Base-by-base conservation (phyloP, 2,888 invertebrate genomes). In the Argyresthia albistria region DNA sequence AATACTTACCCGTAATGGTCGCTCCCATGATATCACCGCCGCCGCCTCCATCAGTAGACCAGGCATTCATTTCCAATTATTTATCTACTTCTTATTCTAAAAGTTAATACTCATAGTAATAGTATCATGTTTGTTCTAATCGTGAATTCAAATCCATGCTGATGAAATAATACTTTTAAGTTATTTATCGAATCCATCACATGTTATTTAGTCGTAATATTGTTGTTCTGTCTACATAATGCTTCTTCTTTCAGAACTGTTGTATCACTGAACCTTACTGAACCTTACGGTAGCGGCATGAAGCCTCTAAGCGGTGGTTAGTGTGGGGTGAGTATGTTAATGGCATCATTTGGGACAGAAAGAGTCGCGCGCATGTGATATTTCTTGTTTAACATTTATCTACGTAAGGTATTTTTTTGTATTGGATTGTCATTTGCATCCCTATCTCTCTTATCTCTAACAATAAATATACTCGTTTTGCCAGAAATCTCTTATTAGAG, bases 21-120 rank as follows among this genome's bases (percentile, higher is more conserved):
- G 84, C 80, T 9, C 86, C 86, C 86, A 86, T 84, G 7, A 69
- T 71, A 62, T 81, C 83, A 0, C 62, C 65, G 0, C 39, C 11
- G 9, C n/a, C 8, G 9, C 10, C 10, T 11, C 63, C 65, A 37
- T 72, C 73, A 0, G 74, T 74, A 0, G 78, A 73, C 84, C 84
- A 84, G 51, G 83, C 82, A 49, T 80, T 66, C 83, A 83, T 82
- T 56, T 56, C 63, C 56, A 35, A 51, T 11, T 12, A n/a, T 35
- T 11, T 11, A 6, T 3, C 39, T n/a, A 50, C 7, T 43, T 15
- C 37, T 3, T 16, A 47, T 25, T 49, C 42, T 46, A 15, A 43
- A 50, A 42, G 35, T 53, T 50, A 9, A 51, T 37, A 12, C 25
- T 15, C n/a, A 12, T 2, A 25, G 6, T 25, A 48, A 14, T 14